These are phyloP conservation scores for Cynopterus sphinx DNA, from an alignment of 2,797 vertebrate genomes.

Conservation along the genomic window DNA sequence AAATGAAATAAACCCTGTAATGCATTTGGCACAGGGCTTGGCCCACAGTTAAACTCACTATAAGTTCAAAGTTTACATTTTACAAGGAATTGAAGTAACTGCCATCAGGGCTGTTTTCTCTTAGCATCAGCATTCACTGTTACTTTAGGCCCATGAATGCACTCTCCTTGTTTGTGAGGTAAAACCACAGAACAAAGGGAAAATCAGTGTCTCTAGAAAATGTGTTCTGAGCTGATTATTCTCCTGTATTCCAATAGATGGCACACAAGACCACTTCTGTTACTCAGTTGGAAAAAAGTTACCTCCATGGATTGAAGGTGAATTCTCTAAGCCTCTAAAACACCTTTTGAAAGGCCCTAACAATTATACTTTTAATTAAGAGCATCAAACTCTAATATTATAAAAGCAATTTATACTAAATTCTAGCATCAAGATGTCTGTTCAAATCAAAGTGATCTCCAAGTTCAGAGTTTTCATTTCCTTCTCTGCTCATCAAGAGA, in stretches of 20 bases:
- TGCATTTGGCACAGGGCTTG: background rate
- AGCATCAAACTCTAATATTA: slow-evolving; percentile 8
- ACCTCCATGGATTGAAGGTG: background rate
- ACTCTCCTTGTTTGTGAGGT: background rate
- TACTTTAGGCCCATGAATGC: background rate
- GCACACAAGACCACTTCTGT: slow-evolving; percentile 84
- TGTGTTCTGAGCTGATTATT: slow-evolving; percentile 63
- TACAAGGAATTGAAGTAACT: background rate
- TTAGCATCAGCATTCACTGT: background rate
- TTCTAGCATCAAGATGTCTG: background rate
- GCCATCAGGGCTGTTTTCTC: background rate
- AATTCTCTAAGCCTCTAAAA: background rate
- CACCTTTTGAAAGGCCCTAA: background rate
- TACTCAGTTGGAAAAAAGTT: background rate
- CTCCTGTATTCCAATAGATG: slow-evolving; percentile 84
- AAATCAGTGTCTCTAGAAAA: background rate
- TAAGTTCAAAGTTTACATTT: background rate
- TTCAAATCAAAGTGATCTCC: background rate
- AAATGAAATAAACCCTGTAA: background rate
- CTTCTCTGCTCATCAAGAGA: background rate
- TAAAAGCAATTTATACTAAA: background rate
- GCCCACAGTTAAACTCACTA: background rate
- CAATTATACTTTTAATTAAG: slow-evolving; percentile 37
- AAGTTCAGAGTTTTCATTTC: background rate
- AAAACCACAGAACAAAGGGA: background rate